Percentiles rank a stretch among this genome's conserved stretches.
These are phyloP conservation scores for Malacoctenus gilli DNA, from an alignment of 2,797 vertebrate species.

Conservation along the genomic window DNA sequence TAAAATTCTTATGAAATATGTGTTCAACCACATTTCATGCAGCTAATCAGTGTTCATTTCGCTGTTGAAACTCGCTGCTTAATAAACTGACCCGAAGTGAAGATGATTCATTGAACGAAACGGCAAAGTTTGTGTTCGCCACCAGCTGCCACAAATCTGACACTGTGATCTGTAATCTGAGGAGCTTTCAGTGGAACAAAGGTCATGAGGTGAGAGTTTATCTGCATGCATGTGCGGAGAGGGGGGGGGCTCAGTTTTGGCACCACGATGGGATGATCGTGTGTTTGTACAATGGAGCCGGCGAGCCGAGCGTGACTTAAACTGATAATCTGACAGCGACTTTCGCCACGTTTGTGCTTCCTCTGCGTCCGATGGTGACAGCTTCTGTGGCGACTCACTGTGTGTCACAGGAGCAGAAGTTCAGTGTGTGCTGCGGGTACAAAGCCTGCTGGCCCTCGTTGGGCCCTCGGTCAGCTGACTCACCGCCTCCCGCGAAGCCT, in stretches of 20 bases:
- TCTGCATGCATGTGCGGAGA: slow-evolving; percentile 14
- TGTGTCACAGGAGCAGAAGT: neutral
- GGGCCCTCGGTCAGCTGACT: neutral
- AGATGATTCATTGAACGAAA: neutral
- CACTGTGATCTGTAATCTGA: slow-evolving; percentile 30
- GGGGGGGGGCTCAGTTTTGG: too few relatives aligned
- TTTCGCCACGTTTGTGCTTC: too few relatives aligned
- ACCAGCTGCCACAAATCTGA: slow-evolving; percentile 7
- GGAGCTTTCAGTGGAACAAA: slow-evolving; percentile 34
- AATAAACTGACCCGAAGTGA: slow-evolving; percentile 5
- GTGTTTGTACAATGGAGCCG: slow-evolving; percentile 6
- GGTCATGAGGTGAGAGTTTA: slow-evolving; percentile 27
- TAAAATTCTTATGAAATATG: too few relatives aligned
- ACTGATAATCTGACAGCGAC: slow-evolving; percentile 3
- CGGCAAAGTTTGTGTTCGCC: neutral
- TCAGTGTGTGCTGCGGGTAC: neutral
- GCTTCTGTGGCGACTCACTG: too few relatives aligned
- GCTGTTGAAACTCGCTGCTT: too few relatives aligned
- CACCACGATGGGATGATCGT: slow-evolving; percentile 4
- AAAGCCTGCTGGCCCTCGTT: slow-evolving; percentile 6
- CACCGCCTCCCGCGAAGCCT: slow-evolving; percentile 2
- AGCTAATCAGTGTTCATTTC: too few relatives aligned
- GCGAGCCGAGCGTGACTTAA: neutral
- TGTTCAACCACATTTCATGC: too few relatives aligned
- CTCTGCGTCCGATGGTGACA: too few relatives aligned